Evolutionary conservation across 2,113 vertebrate species (phyloP).

Genomic region (Kobus ellipsiprymnus): DNA sequence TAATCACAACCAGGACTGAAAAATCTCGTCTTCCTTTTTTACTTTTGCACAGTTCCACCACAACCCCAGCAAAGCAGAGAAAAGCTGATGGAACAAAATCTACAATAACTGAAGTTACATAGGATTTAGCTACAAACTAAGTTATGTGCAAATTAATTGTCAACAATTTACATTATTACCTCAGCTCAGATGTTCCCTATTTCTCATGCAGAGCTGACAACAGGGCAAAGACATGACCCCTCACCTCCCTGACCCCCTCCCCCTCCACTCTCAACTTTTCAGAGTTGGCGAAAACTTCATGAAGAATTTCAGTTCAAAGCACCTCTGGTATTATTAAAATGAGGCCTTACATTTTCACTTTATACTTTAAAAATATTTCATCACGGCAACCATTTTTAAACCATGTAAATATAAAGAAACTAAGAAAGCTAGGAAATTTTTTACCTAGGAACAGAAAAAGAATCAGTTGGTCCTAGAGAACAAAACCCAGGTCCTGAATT

Average conservation of each 20-base stretch:
- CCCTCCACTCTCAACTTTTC: not conserved
- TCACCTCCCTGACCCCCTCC: not conserved
- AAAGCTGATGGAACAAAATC: not conserved
- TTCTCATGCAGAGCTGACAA: not conserved
- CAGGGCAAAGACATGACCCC: rapidly evolving
- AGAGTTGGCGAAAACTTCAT: not conserved
- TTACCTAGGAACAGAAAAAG: not conserved
- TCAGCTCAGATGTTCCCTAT: not conserved
- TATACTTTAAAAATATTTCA: not conserved
- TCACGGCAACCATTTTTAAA: not conserved
- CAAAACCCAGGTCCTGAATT: not conserved
- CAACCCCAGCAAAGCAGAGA: not conserved
- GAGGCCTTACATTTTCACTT: not conserved
- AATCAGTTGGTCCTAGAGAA: not conserved
- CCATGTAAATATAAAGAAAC: not conserved
- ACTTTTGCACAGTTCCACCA: not conserved
- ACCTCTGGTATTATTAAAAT: not conserved
- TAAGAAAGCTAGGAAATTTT: not conserved
- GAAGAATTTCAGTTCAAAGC: not conserved
- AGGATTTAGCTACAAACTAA: not conserved
- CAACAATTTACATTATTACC: not conserved
- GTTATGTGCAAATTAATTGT: not conserved
- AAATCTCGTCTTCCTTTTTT: not conserved
- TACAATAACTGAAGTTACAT: not conserved
- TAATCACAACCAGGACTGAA: not conserved